Percentiles rank a stretch among this genome's conserved stretches.
phyloP scores from a whole-genome alignment of 2,113 vertebrate genomes.

The Todiramphus chloris region DNA sequence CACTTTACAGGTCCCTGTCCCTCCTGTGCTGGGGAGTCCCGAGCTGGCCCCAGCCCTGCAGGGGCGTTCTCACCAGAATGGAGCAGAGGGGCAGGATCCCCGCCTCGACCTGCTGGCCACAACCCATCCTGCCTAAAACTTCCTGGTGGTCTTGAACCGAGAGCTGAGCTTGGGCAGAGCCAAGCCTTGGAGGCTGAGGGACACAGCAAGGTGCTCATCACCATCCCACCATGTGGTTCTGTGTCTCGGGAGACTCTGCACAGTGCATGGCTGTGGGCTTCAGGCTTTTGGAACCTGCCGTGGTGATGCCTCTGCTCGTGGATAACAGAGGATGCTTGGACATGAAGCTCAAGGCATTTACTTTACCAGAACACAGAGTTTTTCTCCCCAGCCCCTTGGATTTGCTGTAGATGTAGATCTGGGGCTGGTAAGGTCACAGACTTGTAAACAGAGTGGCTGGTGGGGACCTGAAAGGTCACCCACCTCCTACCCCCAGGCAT shows the following conservation, averaged over 20 bases:
- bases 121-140: not conserved
- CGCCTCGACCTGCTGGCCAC: not conserved
- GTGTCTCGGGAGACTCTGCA: rapidly evolving
- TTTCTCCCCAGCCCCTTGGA: not conserved
- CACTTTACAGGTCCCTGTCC: too few species aligned
- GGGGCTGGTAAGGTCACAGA: slow-evolving; percentile 18
- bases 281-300: rapidly evolving
- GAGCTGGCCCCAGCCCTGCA: too few species aligned
- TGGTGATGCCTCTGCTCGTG: not conserved
- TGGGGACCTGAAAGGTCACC: slow-evolving; percentile 44
- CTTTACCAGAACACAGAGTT: rapidly evolving
- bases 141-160: not conserved
- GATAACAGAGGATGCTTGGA: not conserved
- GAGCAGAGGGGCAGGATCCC: not conserved
- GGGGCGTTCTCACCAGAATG: not conserved
- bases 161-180: not conserved
- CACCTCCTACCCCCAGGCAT: not conserved
- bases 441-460: not conserved
- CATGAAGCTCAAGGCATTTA: rapidly evolving
- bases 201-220: rapidly evolving
- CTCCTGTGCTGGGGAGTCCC: too few species aligned
- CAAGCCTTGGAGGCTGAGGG: not conserved
- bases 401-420: not conserved
- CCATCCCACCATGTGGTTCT: rapidly evolving
- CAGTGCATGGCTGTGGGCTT: rapidly evolving